phyloP scores from a whole-genome alignment of 30 jellyfish, hydroid and myxozoan genomes.

The Cassiopea andromeda region DNA sequence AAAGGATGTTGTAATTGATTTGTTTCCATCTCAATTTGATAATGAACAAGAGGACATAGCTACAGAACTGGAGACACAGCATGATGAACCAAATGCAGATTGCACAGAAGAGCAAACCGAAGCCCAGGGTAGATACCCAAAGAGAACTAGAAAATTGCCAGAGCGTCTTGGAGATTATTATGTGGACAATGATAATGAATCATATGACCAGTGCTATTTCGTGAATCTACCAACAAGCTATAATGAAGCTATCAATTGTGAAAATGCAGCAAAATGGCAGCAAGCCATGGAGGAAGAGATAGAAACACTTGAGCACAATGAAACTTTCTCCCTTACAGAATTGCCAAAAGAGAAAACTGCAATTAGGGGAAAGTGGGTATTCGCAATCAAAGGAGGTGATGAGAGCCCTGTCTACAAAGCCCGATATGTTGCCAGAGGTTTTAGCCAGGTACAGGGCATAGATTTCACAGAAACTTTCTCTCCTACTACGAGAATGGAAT shows the following conservation, averaged over 20 bases:
- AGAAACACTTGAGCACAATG: conserved; percentile 22
- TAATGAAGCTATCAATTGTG: background rate
- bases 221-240: background rate
- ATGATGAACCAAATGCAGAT: no score
- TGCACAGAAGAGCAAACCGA: no score
- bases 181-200: background rate
- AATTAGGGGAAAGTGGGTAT: conserved; percentile 56
- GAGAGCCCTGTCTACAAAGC: conserved; percentile 58
- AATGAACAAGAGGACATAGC: background rate
- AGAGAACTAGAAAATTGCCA: background rate
- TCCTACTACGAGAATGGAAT: conserved; percentile 66
- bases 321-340: conserved; percentile 13
- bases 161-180: background rate
- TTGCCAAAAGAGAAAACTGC: background rate
- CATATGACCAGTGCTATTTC: background rate
- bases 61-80: background rate
- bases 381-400: conserved; percentile 1
- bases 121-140: background rate
- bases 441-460: conserved; percentile 27
- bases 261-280: conserved; percentile 59
- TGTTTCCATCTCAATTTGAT: background rate
- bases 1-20: background rate
- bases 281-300: conserved; percentile 75
- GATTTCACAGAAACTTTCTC: conserved; percentile 56
- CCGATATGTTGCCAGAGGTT: conserved; percentile 48